Evolutionary conservation across 2,113 vertebrate species (phyloP), one percentile per base, ranked within the genome.

Genomic region (Neotoma lepida): DNA sequence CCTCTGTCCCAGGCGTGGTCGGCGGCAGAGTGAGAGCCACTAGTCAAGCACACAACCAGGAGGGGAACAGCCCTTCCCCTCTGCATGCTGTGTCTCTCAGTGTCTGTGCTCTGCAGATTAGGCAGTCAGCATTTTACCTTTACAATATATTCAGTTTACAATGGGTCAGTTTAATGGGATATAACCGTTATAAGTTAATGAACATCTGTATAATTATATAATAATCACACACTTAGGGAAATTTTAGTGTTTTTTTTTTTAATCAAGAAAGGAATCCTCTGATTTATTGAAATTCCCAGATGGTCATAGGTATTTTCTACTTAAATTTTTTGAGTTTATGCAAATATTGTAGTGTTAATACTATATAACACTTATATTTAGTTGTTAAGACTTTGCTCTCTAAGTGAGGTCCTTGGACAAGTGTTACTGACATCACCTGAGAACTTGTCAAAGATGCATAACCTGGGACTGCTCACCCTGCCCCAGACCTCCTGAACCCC

Each of bases 371-470:
- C 49, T 54, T 56, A n/a, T 56, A 49, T 49, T 90, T 61, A 77
- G 35, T 70, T 90, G 28, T 61, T 70, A 90, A 26, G 61, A 5
- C 13, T 24, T 93, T 76, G 15, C 20, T 92, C 2, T 88, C 46
- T 49, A 82, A 93, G 6, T 56, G 8, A 39, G 28, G n/a, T 33
- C 44, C 80, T 87, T 64, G 81, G 54, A 71, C 12, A 18, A 66
- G 15, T 33, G 5, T 58, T 73, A 63, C 24, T 70, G 39, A 6
- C 1, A 58, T 73, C 30, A 35, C 54, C 80, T 93, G 51, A 51
- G 61, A 93, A 77, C 22, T 64, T 56, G 20, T 77, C 61, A 73
- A 95, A 93, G 93, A 76, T 70, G 10, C 70, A 85, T 58, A 35
- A 46, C 44, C n/a, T 78, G 28, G 46, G 54, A 51, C 49, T 51